These are phyloP conservation scores for Pitta sordida DNA, from an alignment of 2,113 vertebrate genomes.

Conservation along the genomic window DNA sequence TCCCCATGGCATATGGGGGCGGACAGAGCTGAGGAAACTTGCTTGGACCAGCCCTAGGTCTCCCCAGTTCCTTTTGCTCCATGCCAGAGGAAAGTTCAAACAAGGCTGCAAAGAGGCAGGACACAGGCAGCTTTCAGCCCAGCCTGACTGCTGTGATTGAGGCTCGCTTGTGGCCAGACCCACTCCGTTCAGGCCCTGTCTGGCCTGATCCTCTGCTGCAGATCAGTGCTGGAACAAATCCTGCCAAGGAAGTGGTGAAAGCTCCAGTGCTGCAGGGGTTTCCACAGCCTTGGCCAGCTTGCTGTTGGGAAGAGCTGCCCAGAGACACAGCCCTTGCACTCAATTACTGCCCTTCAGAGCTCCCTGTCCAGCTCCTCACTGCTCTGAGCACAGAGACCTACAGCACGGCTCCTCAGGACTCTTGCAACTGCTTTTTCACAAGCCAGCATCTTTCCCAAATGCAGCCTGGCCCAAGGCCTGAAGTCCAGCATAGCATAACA, in stretches of 20 bases:
- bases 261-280: background rate
- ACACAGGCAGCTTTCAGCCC: conserved; percentile 54
- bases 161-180: background rate
- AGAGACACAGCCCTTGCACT: background rate
- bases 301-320: background rate
- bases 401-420: background rate
- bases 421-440: background rate
- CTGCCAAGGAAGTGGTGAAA: background rate
- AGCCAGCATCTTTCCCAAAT: background rate
- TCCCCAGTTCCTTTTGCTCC: conserved; percentile 1
- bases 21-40: conserved; percentile 12
- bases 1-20: background rate
- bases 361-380: background rate
- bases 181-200: background rate
- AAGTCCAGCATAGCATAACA: background rate
- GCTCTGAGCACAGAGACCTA: background rate
- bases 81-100: conserved; percentile 62
- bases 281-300: background rate
- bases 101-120: conserved; percentile 46
- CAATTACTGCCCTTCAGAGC: background rate
- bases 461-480: background rate
- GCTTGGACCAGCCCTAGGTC: conserved; percentile 33
- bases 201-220: background rate
- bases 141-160: background rate
- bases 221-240: background rate